Conservation (phyloP, 2,888 invertebrate genomes). For the Chrysodeixis includens region DNA sequence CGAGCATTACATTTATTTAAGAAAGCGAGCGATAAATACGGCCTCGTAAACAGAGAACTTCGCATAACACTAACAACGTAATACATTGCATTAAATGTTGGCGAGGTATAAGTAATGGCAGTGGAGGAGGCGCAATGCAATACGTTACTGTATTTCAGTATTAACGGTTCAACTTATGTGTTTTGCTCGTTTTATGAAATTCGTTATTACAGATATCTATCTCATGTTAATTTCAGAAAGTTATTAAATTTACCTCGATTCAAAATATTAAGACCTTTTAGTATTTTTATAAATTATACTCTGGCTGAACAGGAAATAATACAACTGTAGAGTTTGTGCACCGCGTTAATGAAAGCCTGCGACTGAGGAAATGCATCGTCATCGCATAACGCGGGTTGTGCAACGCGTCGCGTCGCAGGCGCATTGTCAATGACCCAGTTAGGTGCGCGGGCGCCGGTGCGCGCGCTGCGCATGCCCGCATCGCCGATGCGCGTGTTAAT, state of each 20-base stretch:
- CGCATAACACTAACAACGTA: slow-evolving; percentile 19
- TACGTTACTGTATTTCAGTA: slow-evolving; percentile 18
- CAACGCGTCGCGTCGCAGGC: slow-evolving; percentile 24
- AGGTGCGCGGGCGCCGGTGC: slow-evolving; percentile 46
- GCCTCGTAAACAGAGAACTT: slow-evolving; percentile 28
- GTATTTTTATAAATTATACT: too few relatives aligned
- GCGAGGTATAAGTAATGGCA: slow-evolving; percentile 38
- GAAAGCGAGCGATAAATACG: slow-evolving; percentile 25
- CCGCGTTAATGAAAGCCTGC: background rate
- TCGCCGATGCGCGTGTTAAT: slow-evolving; percentile 36
- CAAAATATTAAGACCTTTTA: too few relatives aligned
- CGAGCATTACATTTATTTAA: slow-evolving; percentile 16
- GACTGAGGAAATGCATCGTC: slow-evolving; percentile 43
- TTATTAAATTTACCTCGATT: too few relatives aligned
- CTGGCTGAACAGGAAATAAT: background rate
- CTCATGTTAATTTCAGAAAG: background rate
- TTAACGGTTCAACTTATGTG: slow-evolving; percentile 22
- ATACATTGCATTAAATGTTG: slow-evolving; percentile 37
- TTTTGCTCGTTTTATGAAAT: slow-evolving; percentile 20
- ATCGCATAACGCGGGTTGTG: slow-evolving; percentile 23
- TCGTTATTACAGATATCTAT: slow-evolving; percentile 4
- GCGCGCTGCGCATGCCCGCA: slow-evolving; percentile 39
- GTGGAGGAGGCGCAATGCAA: slow-evolving; percentile 26
- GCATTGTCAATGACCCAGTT: slow-evolving; percentile 64
- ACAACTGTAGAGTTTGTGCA: background rate